Base-by-base conservation (phyloP, 2,888 invertebrate genomes). In the Lithophane socia region DNA sequence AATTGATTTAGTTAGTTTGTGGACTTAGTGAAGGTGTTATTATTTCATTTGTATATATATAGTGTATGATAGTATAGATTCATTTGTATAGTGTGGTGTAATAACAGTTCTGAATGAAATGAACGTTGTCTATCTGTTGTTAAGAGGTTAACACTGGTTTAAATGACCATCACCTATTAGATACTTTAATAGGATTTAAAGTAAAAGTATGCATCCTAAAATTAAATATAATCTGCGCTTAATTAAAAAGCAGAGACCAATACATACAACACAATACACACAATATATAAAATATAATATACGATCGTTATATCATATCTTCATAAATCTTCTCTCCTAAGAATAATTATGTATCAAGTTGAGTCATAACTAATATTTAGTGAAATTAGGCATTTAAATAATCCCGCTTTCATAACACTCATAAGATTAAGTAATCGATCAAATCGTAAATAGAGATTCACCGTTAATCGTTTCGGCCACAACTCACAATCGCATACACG, bases 341-440 rank as follows among this genome's bases (percentile, higher is more conserved):
- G 16, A 79, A 56, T 49, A 8, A 37, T 54, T 29, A 70, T 56
- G 12, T 24, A 56, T 47, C 29, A 63, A 24, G 29, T 79, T 64
- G 80, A 72, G 52, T 52, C 70, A 64, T 63, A 66, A 47, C 37
- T 63, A 42, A 9, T 75, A 29, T 60, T 72, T 68, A 82, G 60
- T 63, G 69, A 87, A 79, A 70, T 77, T 60, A 75, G 65, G 65
- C n/a, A 79, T 79, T 79, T 75, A 29, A 84, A 83, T 86, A 75
- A 75, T 65, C 10, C 42, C 29, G 24, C 75, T 78, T 79, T 79
- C 73, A 54, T 75, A 37, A 47, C 8, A 60, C n/a, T 52, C 29
- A 64, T 44, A 67, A 13, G 77, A 79, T 84, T 79, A 77, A 82
- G 69, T 80, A 80, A 83, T 84, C 73, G 24, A 87, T 84, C 71